Percentiles rank a stretch among this genome's conserved stretches.
Evolutionary conservation across 2,113 vertebrate genomes (phyloP).

Genomic region (Bagarius yarrelli): DNA sequence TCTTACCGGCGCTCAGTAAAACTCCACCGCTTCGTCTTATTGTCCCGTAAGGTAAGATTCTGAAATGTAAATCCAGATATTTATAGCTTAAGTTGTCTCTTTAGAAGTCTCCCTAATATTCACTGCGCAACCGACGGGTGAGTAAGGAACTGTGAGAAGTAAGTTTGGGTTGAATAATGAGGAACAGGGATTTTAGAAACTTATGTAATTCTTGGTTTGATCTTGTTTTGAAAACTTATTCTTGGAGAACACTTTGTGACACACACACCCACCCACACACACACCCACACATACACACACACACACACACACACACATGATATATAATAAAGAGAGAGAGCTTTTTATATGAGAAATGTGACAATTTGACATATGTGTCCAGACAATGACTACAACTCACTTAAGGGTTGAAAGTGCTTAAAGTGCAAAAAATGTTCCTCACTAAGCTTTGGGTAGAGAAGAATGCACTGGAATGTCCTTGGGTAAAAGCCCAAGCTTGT

Average conservation of each 20-base stretch:
- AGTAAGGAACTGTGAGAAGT: background rate
- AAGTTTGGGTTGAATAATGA: too few relatives aligned
- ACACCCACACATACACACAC: background rate
- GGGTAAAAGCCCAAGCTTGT: background rate
- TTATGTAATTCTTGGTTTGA: background rate
- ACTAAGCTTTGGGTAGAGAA: background rate
- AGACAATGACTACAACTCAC: background rate
- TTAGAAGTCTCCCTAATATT: background rate
- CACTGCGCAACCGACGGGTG: conserved; percentile 5
- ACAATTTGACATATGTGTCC: background rate
- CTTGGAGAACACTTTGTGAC: background rate
- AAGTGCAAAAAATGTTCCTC: background rate
- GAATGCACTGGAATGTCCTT: background rate
- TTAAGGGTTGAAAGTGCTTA: background rate
- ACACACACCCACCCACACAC: too few relatives aligned
- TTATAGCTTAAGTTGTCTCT: background rate
- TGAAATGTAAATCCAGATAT: background rate
- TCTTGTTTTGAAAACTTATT: background rate
- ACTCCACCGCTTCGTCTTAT: background rate
- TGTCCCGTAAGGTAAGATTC: background rate
- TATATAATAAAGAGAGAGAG: background rate
- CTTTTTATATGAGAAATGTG: background rate
- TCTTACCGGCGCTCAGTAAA: too few relatives aligned
- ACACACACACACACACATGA: background rate
- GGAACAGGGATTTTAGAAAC: background rate